Evolutionary conservation across 2,888 invertebrate genomes (phyloP).

Genomic region (Diloba caeruleocephala): DNA sequence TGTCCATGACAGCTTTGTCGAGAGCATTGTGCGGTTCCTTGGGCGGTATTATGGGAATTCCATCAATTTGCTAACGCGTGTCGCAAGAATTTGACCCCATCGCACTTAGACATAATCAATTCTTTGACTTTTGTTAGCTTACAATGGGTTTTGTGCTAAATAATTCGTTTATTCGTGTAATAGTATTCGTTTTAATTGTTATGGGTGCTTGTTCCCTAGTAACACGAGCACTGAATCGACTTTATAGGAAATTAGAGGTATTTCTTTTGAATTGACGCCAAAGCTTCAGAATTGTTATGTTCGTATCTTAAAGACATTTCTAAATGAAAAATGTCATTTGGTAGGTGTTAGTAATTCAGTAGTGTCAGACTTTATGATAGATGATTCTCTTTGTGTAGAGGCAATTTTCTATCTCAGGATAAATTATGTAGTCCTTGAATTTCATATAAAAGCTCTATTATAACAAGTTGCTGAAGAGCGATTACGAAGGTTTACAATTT

Average conservation of each 20-base stretch:
- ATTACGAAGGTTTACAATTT: slow-evolving; percentile 39
- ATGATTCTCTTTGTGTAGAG: slow-evolving; percentile 46
- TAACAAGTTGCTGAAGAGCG: slow-evolving; percentile 32
- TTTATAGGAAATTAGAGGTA: slow-evolving; percentile 27
- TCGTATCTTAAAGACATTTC: slow-evolving; percentile 19
- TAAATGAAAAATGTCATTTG: slow-evolving; percentile 44
- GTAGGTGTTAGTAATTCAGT: slow-evolving; percentile 40
- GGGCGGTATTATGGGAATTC: slow-evolving; percentile 85
- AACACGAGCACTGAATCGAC: slow-evolving; percentile 18
- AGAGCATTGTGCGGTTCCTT: slow-evolving; percentile 74
- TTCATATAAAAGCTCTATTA: slow-evolving; percentile 41
- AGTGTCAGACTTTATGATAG: slow-evolving; percentile 50
- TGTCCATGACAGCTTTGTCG: slow-evolving; percentile 70
- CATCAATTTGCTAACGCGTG: slow-evolving; percentile 85
- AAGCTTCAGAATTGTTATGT: slow-evolving; percentile 13
- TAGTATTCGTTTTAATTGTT: slow-evolving; percentile 78
- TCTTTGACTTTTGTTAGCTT: slow-evolving; percentile 67
- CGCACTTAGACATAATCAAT: slow-evolving; percentile 69
- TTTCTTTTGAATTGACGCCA: slow-evolving; percentile 9
- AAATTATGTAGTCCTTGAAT: slow-evolving; percentile 42
- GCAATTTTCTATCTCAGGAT: slow-evolving; percentile 26
- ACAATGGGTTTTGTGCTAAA: slow-evolving; percentile 80
- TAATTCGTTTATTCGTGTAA: slow-evolving; percentile 78
- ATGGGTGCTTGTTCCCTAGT: slow-evolving; percentile 65
- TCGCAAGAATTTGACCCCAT: slow-evolving; percentile 73